These are phyloP conservation scores for Drosophila tanythrix DNA, from an alignment of 2,888 invertebrate species.

Conservation along the genomic window DNA sequence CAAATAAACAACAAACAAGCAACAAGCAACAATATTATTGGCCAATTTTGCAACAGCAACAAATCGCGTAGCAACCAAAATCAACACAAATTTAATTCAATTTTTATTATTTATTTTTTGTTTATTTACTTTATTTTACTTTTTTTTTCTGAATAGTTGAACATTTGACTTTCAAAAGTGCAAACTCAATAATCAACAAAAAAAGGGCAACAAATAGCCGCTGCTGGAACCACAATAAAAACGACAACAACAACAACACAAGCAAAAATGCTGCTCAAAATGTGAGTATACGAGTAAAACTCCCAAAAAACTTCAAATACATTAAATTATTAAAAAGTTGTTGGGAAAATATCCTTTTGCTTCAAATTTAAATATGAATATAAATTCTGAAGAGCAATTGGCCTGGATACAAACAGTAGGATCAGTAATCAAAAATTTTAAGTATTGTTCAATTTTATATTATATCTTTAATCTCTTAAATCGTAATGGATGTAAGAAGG, in stretches of 20 bases:
- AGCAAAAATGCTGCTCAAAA: slow-evolving; percentile 70
- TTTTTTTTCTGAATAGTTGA: slow-evolving; percentile 51
- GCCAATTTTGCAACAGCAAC: slow-evolving; percentile 28
- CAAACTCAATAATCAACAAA: slow-evolving; percentile 54
- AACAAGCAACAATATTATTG: slow-evolving; percentile 17
- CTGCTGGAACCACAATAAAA: slow-evolving; percentile 38
- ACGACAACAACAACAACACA: slow-evolving; percentile 29
- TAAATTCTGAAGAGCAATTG: background rate
- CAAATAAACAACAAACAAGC: slow-evolving; percentile 18
- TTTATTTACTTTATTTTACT: slow-evolving; percentile 10
- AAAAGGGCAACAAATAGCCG: slow-evolving; percentile 41
- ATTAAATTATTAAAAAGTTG: background rate
- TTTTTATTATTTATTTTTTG: slow-evolving; percentile 27
- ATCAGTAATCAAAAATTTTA: background rate
- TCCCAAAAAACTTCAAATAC: background rate
- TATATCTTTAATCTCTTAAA: background rate
- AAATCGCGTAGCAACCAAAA: slow-evolving; percentile 8
- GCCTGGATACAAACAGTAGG: background rate
- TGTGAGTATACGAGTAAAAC: slow-evolving; percentile 64
- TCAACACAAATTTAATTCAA: slow-evolving; percentile 9
- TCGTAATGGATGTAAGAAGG: background rate
- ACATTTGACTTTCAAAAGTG: slow-evolving; percentile 75
- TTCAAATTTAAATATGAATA: background rate
- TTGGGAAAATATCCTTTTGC: background rate
- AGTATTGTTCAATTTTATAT: background rate